A percentile compares a stretch with the other conserved stretches of the same genome.
These are phyloP conservation scores for Oplegnathus fasciatus DNA, from an alignment of 2,113 vertebrate species.

Conservation along the genomic window DNA sequence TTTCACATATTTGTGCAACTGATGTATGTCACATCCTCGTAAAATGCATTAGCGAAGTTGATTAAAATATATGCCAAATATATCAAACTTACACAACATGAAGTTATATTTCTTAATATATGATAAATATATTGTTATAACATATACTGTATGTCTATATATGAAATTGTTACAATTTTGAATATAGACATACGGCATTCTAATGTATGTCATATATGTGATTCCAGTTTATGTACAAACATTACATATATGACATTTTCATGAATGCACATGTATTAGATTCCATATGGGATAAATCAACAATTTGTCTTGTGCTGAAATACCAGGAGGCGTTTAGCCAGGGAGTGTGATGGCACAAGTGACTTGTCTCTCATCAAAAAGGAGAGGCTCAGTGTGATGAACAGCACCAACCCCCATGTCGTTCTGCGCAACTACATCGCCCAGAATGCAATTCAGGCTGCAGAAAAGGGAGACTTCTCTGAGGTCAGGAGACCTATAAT, in stretches of 20 bases:
- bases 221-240: neutral
- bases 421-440: conserved; percentile 93
- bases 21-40: no score
- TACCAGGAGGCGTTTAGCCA: conserved; percentile 85
- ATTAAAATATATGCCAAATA: no score
- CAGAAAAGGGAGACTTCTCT: conserved; percentile 90
- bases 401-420: conserved; percentile 86
- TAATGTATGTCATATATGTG: neutral
- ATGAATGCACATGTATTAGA: neutral
- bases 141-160: neutral
- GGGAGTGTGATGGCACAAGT: conserved; percentile 74
- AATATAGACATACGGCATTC: neutral
- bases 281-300: neutral
- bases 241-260: neutral
- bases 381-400: conserved; percentile 84
- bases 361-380: conserved; percentile 71
- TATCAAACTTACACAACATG: no score
- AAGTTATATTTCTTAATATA: neutral
- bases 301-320: neutral
- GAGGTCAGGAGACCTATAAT: conserved; percentile 81
- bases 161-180: neutral
- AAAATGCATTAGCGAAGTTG: no score
- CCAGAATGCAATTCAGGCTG: conserved; percentile 91
- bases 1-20: no score
- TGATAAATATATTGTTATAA: neutral